A percentile compares a stretch with the other conserved stretches of the same genome.
Conservation (phyloP, 2,113 vertebrate species). For the Heliornis fulica region DNA sequence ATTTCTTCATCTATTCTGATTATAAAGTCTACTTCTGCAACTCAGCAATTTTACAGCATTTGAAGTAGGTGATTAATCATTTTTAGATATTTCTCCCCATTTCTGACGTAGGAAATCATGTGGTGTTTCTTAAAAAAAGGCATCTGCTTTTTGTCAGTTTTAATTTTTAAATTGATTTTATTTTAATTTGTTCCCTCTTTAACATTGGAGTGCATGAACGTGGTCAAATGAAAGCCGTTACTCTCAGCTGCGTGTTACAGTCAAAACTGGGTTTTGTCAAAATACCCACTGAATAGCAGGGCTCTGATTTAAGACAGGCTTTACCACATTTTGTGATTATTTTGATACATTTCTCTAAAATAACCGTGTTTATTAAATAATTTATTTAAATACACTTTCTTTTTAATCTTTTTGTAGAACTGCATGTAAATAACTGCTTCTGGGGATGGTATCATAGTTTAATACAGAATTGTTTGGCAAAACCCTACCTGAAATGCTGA, state of each 20-base stretch:
- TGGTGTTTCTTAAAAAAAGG: not conserved
- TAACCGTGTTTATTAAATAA: not conserved
- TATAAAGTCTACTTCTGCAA: not conserved
- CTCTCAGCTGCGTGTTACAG: not conserved
- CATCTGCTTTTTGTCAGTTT: not conserved
- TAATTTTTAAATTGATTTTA: not conserved
- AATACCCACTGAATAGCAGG: not conserved
- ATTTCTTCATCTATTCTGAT: not conserved
- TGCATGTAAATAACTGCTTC: not conserved
- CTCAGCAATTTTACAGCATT: not conserved
- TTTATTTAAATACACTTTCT: not conserved
- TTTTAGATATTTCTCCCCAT: not conserved
- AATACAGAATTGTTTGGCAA: not conserved
- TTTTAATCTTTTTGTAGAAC: not conserved
- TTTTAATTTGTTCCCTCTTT: rapidly evolving
- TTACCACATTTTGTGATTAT: not conserved
- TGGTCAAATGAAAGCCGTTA: not conserved
- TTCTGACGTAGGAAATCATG: not conserved
- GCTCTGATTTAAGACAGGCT: not conserved
- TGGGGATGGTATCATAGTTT: not conserved
- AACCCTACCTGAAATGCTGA: not conserved
- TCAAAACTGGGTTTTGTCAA: not conserved
- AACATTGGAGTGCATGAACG: not conserved
- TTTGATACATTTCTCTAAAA: not conserved
- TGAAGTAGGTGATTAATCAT: not conserved